These are phyloP conservation scores for Selenia dentaria DNA, from an alignment of 2,888 invertebrate genomes.

Conservation along the genomic window DNA sequence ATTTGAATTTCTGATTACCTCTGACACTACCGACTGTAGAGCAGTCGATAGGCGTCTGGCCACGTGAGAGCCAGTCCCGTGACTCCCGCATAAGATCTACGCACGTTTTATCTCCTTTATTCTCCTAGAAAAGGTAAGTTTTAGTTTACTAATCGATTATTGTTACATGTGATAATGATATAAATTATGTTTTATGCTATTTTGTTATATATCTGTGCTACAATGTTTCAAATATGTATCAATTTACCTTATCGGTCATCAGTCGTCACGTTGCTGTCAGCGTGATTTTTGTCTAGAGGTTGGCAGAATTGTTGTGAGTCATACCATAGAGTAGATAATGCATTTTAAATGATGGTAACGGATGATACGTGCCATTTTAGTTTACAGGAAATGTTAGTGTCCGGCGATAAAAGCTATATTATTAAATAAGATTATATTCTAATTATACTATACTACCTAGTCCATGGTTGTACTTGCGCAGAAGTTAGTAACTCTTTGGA, in stretches of 20 bases:
- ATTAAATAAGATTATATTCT: too few species aligned
- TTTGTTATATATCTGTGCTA: too few species aligned
- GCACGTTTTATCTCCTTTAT: not conserved
- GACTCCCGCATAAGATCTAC: constrained; percentile 1
- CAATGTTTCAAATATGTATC: not conserved
- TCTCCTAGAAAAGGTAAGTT: constrained; percentile 6
- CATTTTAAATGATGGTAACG: too few species aligned
- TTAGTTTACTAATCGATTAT: not conserved
- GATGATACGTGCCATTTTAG: too few species aligned
- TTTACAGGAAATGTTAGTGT: too few species aligned
- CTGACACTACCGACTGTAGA: constrained; percentile 21
- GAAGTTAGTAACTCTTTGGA: too few species aligned
- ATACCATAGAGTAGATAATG: not conserved
- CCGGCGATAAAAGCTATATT: too few species aligned
- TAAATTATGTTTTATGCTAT: not conserved
- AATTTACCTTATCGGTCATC: not conserved
- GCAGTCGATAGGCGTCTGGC: constrained; percentile 48
- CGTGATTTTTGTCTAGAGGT: constrained; percentile 1
- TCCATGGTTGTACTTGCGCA: too few species aligned
- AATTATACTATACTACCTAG: too few species aligned
- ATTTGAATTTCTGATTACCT: constrained; percentile 15
- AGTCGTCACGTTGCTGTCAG: not conserved
- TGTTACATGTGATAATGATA: not conserved
- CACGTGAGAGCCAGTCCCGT: constrained; percentile 49
- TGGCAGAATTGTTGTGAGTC: not conserved